Evolutionary conservation across 2,113 vertebrate genomes (phyloP).

Genomic region (Hemiscyllium ocellatum): DNA sequence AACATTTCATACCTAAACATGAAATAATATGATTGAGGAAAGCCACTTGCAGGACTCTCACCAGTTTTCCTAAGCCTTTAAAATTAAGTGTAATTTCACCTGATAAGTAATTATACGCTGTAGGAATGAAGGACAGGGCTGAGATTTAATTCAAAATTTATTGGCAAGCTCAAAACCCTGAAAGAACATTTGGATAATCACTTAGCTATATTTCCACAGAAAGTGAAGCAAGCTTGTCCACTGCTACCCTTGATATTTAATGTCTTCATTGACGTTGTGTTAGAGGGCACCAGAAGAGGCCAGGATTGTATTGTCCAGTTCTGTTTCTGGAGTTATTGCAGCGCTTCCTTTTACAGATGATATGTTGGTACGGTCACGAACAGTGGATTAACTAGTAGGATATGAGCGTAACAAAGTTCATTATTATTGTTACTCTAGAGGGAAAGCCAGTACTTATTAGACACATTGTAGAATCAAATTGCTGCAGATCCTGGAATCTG

Average conservation of each 20-base stretch:
- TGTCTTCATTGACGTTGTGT: background rate
- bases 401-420: background rate
- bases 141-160: background rate
- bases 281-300: background rate
- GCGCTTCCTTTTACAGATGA: background rate
- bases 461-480: too few relatives aligned
- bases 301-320: background rate
- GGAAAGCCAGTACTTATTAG: background rate
- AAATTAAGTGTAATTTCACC: background rate
- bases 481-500: too few relatives aligned
- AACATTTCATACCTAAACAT: background rate
- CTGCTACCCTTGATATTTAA: background rate
- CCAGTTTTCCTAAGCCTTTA: background rate
- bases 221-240: background rate
- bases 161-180: background rate
- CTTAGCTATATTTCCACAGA: background rate
- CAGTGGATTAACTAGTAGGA: background rate
- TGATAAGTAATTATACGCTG: background rate
- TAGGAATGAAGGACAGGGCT: background rate
- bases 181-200: background rate
- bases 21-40: background rate
- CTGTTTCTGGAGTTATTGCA: background rate
- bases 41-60: background rate
- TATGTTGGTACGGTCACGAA: background rate
- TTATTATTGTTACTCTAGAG: conserved; percentile 3